A percentile compares a stretch with the other conserved stretches of the same genome.
Conservation (phyloP, 2,888 invertebrate species). For the Trissoscelio sp. region DNA sequence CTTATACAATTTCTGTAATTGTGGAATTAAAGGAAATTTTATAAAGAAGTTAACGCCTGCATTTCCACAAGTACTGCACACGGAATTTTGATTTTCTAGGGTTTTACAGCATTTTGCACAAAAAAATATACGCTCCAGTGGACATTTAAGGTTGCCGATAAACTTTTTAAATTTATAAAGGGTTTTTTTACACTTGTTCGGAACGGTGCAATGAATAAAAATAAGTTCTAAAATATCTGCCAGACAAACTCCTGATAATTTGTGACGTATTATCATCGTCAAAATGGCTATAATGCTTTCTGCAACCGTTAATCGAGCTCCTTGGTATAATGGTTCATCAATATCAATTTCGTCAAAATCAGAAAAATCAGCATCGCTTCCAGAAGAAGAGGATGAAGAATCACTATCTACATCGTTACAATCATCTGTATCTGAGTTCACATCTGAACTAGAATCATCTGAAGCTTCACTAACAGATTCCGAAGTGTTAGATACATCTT, state of each 20-base stretch:
- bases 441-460: no score
- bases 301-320: neutral
- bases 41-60: slow-evolving; percentile 39
- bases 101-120: neutral
- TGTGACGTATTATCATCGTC: slow-evolving; percentile 5
- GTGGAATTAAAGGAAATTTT: slow-evolving; percentile 48
- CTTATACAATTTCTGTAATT: slow-evolving; percentile 34
- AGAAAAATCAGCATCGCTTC: no score
- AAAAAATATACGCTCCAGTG: slow-evolving; percentile 8
- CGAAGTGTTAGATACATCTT: no score
- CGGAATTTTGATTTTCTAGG: neutral
- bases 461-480: no score
- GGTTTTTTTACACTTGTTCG: slow-evolving; percentile 2
- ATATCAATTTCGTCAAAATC: no score
- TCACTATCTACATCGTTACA: no score
- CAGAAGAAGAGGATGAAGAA: no score
- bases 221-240: neutral
- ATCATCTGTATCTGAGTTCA: no score
- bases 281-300: slow-evolving; percentile 25
- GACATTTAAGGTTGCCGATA: neutral
- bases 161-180: slow-evolving; percentile 30
- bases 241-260: neutral
- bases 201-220: slow-evolving; percentile 5
- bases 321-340: no score
- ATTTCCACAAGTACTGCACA: slow-evolving; percentile 4